Evolutionary conservation across 2,888 invertebrate species (phyloP), one percentile per base, ranked within the genome.

Genomic region (Watsonalla binaria): DNA sequence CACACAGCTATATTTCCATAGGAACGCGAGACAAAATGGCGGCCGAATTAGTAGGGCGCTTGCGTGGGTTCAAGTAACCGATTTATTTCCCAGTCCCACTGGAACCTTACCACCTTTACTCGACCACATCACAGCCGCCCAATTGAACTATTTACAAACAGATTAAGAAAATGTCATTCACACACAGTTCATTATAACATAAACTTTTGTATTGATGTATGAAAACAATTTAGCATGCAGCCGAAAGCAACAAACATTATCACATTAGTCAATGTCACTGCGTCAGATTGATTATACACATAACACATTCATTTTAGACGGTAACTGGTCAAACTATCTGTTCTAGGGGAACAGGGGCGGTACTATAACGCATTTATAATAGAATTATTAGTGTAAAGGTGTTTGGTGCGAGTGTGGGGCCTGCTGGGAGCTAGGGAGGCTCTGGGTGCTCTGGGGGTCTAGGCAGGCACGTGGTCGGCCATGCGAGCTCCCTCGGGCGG

Each of bases 401-500:
- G 42, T 5, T 42, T 11, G 42, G 42, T 11, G 11, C 5, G 11
- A 8, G 11, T 42, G 11, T 5, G 11, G 8, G 9, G 11, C 42
- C 11, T 11, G 5, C 11, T 4, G 11, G 11, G 42, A 11, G 11
- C 42, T 8, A 5, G 87, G 55, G 90, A 99, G 96, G 93, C 97
- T 94, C 90, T 96, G 95, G 98, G 96, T 6, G 78, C 54, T 72
- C 94, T 24, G 24, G 42, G 5, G 8, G 9, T 11, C 42, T 42
- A 42, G 11, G 42, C 42, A 8, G 42, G 42, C 11, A 11, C 42
- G 42, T 42, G 87, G 55, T 90, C 99, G 96, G 93, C 97, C 94
- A 90, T 96, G 95, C 98, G 96, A 6, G 78, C 54, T 72, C 94
- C 98, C 61, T 98, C 99, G 94, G 95, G 95, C 42, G 8, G 42